These are phyloP conservation scores for Hypena proboscidalis DNA, from an alignment of 2,888 invertebrate genomes.

Conservation along the genomic window DNA sequence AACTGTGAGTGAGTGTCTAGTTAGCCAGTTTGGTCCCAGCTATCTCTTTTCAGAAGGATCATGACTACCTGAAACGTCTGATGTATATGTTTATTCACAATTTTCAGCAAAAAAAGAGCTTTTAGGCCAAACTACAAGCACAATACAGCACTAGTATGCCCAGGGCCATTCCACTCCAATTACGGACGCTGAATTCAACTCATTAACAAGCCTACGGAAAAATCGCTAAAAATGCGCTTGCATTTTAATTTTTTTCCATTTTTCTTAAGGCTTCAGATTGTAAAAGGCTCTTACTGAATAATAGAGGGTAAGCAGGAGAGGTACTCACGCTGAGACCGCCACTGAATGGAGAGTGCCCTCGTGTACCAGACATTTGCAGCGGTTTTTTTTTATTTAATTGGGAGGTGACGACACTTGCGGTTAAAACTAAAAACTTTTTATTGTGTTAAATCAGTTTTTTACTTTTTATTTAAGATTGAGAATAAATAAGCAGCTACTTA, in stretches of 20 bases:
- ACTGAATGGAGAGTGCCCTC: constrained; percentile 40
- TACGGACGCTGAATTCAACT: constrained; percentile 16
- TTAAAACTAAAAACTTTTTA: no score
- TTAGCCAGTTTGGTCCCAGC: no score
- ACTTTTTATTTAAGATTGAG: no score
- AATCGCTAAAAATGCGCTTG: constrained; percentile 37
- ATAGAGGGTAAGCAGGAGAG: constrained; percentile 41
- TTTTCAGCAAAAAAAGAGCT: no score
- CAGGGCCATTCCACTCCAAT: constrained; percentile 4
- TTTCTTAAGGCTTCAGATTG: constrained; percentile 49
- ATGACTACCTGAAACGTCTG: no score
- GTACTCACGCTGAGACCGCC: constrained; percentile 35
- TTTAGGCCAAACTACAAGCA: no score
- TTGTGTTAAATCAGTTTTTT: no score
- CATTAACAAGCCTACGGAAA: constrained; percentile 37
- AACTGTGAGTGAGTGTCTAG: no score
- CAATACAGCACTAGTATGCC: no score
- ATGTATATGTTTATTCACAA: no score
- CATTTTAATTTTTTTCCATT: constrained; percentile 43
- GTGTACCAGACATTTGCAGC: constrained; percentile 40
- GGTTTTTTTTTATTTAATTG: constrained; percentile 40
- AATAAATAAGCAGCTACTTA: no score
- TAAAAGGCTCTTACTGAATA: constrained; percentile 41
- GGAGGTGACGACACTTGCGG: constrained; percentile 34
- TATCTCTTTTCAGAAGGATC: no score